Conservation (phyloP, 2,888 invertebrate genomes). For the Listrodromus nycthemerus region DNA sequence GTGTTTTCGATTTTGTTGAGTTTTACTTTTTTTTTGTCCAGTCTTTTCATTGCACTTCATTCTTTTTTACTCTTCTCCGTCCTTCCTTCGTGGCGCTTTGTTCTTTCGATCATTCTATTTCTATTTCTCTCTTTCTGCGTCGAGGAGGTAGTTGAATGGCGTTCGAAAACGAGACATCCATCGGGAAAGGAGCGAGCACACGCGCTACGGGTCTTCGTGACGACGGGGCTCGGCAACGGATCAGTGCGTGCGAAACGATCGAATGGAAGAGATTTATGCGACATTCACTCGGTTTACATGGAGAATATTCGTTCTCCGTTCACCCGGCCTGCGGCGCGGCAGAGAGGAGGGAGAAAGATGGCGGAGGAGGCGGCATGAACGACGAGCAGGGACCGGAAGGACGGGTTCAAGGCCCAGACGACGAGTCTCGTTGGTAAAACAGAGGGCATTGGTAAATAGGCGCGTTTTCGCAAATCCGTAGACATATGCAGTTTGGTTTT, state of each 20-base stretch:
- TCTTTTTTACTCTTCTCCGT: background rate
- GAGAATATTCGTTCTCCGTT: background rate
- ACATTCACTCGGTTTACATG: constrained; percentile 41
- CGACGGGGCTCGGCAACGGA: constrained; percentile 63
- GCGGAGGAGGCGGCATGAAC: background rate
- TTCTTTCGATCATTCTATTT: constrained; percentile 47
- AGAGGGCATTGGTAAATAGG: background rate
- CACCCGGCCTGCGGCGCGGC: too few relatives aligned
- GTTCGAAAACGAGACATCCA: constrained; percentile 50
- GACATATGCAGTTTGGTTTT: constrained; percentile 8
- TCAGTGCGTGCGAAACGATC: constrained; percentile 67
- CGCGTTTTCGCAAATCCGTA: constrained; percentile 27
- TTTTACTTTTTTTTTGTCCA: constrained; percentile 62
- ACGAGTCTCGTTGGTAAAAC: constrained; percentile 18
- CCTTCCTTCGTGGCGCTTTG: constrained; percentile 20
- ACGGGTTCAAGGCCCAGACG: constrained; percentile 61
- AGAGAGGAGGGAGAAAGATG: too few relatives aligned
- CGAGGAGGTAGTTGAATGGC: constrained; percentile 27
- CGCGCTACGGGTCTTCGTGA: constrained; percentile 63
- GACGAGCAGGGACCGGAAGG: constrained; percentile 24
- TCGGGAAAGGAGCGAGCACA: constrained; percentile 14
- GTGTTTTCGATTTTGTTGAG: constrained; percentile 73
- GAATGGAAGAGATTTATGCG: constrained; percentile 62
- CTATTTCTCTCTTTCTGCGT: constrained; percentile 59
- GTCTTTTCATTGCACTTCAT: constrained; percentile 5